These are phyloP conservation scores for Acronicta alni DNA, from an alignment of 2,888 invertebrate genomes.

Conservation along the genomic window DNA sequence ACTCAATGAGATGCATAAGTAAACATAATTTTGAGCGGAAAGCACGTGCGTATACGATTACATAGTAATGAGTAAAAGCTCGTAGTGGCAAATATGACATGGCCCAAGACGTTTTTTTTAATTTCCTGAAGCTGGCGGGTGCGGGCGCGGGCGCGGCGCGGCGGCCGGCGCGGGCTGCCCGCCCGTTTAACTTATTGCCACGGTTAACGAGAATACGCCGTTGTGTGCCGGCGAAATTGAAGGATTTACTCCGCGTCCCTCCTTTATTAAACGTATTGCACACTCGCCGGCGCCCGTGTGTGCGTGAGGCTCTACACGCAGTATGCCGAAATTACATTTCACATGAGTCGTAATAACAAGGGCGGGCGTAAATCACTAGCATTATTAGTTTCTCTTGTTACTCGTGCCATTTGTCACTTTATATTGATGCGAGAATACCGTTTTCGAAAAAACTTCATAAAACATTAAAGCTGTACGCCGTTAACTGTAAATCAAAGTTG, in stretches of 20 bases:
- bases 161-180: constrained; percentile 68
- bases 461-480: constrained; percentile 44
- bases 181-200: constrained; percentile 89
- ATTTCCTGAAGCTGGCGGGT: constrained; percentile 75
- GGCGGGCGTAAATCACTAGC: constrained; percentile 88
- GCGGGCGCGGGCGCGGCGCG: constrained; percentile 58
- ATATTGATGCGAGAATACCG: constrained; percentile 76
- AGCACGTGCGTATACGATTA: constrained; percentile 20
- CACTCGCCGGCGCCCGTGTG: constrained; percentile 73
- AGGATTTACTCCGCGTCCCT: constrained; percentile 89
- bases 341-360: constrained; percentile 89
- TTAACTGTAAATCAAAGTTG: constrained; percentile 52
- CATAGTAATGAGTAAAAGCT: constrained; percentile 43
- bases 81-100: constrained; percentile 65
- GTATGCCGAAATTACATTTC: constrained; percentile 89
- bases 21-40: constrained; percentile 11
- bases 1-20: constrained; percentile 11
- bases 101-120: constrained; percentile 81
- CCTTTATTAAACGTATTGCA: constrained; percentile 89
- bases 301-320: constrained; percentile 79
- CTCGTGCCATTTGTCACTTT: constrained; percentile 83
- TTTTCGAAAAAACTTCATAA: constrained; percentile 56
- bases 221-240: constrained; percentile 89
- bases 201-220: constrained; percentile 89
- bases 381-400: constrained; percentile 88